Evolutionary conservation across 2,888 invertebrate species (phyloP).

Genomic region (Agrotis segetum): DNA sequence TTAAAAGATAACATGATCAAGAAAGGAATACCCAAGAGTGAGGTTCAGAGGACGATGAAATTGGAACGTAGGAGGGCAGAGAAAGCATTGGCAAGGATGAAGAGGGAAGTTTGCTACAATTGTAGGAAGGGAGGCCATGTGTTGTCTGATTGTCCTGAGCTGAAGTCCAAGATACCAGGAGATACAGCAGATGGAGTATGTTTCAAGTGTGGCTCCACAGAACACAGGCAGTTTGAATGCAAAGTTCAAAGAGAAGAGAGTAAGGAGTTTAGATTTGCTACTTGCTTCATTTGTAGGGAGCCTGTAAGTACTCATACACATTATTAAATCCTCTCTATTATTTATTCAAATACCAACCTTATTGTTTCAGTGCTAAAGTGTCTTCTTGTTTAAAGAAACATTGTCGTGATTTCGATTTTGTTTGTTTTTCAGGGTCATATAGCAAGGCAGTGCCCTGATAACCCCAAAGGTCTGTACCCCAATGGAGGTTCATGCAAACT

Average conservation of each 20-base stretch:
- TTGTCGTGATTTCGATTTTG: not conserved
- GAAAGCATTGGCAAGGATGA: conserved; percentile 92
- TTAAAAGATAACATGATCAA: conserved; percentile 92
- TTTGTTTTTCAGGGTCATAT: conserved; percentile 93
- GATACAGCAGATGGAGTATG: conserved; percentile 93
- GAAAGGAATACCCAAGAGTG: conserved; percentile 93
- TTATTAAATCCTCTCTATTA: not conserved
- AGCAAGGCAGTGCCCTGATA: conserved; percentile 96
- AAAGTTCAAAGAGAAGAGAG: conserved; percentile 91
- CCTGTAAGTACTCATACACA: conserved; percentile 82
- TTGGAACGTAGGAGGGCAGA: conserved; percentile 93
- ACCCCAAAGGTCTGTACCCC: conserved; percentile 96
- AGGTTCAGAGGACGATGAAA: conserved; percentile 93
- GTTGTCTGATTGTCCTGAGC: conserved; percentile 95
- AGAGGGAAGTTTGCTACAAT: conserved; percentile 94
- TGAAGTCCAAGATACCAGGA: conserved; percentile 89
- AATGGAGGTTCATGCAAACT: conserved; percentile 95
- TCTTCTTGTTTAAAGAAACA: not conserved
- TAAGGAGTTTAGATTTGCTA: conserved; percentile 94
- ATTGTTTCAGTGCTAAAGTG: not conserved
- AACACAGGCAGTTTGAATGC: conserved; percentile 95
- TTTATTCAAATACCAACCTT: not conserved
- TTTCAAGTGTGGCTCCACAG: conserved; percentile 97
- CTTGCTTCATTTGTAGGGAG: conserved; percentile 97
- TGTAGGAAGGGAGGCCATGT: conserved; percentile 95